Conservation (phyloP, 2,888 invertebrate species). For the Ptychoptera albimana region DNA sequence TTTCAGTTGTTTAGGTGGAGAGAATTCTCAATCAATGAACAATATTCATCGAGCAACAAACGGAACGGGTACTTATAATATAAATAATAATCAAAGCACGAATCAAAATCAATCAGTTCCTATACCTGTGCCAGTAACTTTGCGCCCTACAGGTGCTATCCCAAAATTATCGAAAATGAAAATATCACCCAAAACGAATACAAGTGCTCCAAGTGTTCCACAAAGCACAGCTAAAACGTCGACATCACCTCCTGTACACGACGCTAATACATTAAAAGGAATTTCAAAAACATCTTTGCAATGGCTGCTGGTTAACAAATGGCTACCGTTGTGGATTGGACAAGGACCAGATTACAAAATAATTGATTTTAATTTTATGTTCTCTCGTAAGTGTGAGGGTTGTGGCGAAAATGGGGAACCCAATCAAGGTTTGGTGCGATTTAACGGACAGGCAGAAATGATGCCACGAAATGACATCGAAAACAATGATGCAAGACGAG, state of each 20-base stretch:
- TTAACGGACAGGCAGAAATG: slow-evolving; percentile 23
- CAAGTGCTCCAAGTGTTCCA: slow-evolving; percentile 1
- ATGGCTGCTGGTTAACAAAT: slow-evolving; percentile 49
- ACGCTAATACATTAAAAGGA: slow-evolving; percentile 22
- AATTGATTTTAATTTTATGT: slow-evolving; percentile 34
- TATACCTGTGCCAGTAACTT: not conserved
- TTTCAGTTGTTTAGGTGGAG: slow-evolving; percentile 30
- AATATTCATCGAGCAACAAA: slow-evolving; percentile 24
- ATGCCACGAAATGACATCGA: slow-evolving; percentile 11
- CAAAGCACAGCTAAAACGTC: not conserved
- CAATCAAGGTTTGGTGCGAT: slow-evolving; percentile 25
- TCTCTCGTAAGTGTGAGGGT: slow-evolving; percentile 29
- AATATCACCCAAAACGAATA: not conserved
- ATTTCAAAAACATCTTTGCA: slow-evolving; percentile 46
- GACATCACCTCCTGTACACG: not conserved
- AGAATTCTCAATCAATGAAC: slow-evolving; percentile 31
- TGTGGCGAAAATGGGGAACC: slow-evolving; percentile 25
- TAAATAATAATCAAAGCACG: not conserved
- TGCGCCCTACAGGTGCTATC: slow-evolving; percentile 11
- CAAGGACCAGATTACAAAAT: slow-evolving; percentile 36
- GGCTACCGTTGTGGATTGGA: slow-evolving; percentile 46
- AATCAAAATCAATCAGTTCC: not conserved
- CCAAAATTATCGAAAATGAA: slow-evolving; percentile 7
- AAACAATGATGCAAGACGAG: slow-evolving; percentile 13
- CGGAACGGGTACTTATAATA: slow-evolving; percentile 12